Conservation (phyloP, 2,888 invertebrate genomes). For the Ormyrus thymus region DNA sequence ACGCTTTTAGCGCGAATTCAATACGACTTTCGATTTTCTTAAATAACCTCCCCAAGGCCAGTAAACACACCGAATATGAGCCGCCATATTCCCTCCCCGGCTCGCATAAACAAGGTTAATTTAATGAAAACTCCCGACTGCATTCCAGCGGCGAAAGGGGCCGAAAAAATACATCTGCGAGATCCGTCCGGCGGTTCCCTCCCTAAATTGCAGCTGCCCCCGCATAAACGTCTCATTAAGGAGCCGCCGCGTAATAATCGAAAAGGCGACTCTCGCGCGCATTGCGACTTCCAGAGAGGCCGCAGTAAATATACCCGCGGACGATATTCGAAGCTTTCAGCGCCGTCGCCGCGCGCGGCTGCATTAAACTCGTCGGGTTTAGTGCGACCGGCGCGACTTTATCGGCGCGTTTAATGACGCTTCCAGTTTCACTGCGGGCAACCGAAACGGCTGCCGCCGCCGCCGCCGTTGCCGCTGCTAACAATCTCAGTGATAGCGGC, state of each 20-base stretch:
- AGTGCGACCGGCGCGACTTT: constrained; percentile 56
- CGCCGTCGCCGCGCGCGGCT: too few species aligned
- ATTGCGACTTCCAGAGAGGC: background rate
- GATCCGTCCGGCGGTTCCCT: too few species aligned
- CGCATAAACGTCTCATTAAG: constrained; percentile 20
- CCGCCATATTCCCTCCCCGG: background rate
- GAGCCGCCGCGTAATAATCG: constrained; percentile 29
- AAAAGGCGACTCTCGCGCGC: constrained; percentile 12
- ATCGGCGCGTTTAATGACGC: constrained; percentile 60
- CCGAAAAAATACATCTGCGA: background rate
- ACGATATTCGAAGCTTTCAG: background rate
- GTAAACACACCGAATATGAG: constrained; percentile 10
- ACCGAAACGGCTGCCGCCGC: background rate
- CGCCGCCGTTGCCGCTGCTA: background rate
- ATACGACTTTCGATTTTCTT: constrained; percentile 2
- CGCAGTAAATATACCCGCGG: background rate
- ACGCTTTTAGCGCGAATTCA: background rate
- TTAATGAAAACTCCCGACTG: constrained; percentile 11
- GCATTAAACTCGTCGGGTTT: constrained; percentile 49
- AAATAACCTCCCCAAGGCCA: background rate
- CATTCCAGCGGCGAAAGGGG: constrained; percentile 1
- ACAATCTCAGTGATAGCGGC: too few species aligned
- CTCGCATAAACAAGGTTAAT: background rate
- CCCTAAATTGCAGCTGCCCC: too few species aligned
- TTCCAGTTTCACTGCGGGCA: constrained; percentile 53